Evolutionary conservation across 1,140 invertebrate genomes (phyloP).

Genomic region (Odontomachus brunneus): DNA sequence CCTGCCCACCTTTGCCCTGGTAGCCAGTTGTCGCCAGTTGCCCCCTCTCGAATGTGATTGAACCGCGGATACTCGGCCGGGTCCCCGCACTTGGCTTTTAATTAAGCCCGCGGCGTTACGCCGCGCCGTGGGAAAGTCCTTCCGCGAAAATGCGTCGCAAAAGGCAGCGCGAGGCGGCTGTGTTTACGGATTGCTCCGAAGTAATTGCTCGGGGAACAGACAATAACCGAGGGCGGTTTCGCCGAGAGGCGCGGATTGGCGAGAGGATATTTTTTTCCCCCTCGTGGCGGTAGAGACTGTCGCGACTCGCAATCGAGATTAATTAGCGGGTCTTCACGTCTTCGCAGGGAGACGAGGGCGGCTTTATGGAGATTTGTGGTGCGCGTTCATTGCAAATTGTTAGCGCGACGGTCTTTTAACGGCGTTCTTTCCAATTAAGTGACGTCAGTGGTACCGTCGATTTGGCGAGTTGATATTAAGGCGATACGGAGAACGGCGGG

Average conservation of each 20-base stretch:
- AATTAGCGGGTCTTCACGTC: background rate
- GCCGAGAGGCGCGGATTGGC: background rate
- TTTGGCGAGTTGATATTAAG: background rate
- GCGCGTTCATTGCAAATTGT: slow-evolving; percentile 1
- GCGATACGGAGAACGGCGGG: background rate
- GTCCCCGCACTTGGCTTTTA: slow-evolving; percentile 3
- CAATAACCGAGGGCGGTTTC: slow-evolving; percentile 9
- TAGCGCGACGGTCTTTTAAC: background rate
- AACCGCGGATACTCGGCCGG: slow-evolving; percentile 34
- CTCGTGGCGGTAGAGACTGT: slow-evolving; percentile 2
- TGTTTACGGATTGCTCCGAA: slow-evolving; percentile 19
- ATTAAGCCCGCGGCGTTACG: slow-evolving; percentile 47
- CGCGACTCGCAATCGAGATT: slow-evolving; percentile 19
- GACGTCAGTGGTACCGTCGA: background rate
- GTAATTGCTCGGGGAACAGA: slow-evolving; percentile 39
- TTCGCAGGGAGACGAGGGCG: too few species aligned
- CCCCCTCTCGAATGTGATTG: slow-evolving; percentile 43
- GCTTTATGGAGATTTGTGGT: too few species aligned
- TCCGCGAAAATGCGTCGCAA: slow-evolving; percentile 38
- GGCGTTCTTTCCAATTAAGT: background rate
- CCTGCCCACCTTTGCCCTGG: background rate
- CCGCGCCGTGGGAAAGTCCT: slow-evolving; percentile 17
- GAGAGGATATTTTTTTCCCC: slow-evolving; percentile 14
- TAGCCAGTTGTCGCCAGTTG: background rate
- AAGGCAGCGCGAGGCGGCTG: background rate